phyloP scores from a whole-genome alignment of 1,140 invertebrate genomes.

The Hetaerina americana region DNA sequence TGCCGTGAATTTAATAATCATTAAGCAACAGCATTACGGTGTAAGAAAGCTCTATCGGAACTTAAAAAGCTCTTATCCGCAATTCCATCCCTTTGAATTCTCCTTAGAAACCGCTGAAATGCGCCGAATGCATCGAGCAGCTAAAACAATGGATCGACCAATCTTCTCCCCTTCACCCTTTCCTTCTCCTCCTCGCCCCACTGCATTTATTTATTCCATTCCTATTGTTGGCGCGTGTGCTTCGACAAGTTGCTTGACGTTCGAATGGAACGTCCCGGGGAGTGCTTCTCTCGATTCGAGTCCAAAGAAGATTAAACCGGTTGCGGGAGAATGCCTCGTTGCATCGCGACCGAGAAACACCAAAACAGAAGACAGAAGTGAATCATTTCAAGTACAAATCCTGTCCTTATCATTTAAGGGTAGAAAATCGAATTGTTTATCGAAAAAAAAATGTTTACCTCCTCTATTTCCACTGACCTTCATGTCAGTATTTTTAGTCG shows the following conservation, averaged over 20 bases:
- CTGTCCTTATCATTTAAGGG: no score
- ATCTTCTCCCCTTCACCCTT: not conserved
- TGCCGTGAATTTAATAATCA: no score
- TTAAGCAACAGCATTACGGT: no score
- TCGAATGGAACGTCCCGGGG: not conserved
- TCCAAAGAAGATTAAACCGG: not conserved
- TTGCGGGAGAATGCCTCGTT: not conserved
- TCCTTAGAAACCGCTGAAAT: no score
- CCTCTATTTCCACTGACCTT: no score
- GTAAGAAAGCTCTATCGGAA: no score
- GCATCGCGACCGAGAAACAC: not conserved
- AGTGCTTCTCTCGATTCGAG: not conserved
- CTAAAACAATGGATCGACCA: not conserved
- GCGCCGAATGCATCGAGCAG: no score
- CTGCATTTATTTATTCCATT: not conserved
- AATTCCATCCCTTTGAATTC: no score
- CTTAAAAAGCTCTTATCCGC: no score
- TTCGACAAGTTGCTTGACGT: not conserved
- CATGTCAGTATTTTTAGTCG: no score
- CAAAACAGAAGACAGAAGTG: not conserved
- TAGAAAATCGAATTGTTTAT: no score
- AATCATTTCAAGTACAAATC: not conserved
- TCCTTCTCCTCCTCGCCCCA: not conserved
- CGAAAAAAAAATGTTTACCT: no score
- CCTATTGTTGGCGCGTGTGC: not conserved